Evolutionary conservation across 2,888 invertebrate genomes (phyloP), one percentile per base, ranked within the genome.

Genomic region (Pecten maximus): DNA sequence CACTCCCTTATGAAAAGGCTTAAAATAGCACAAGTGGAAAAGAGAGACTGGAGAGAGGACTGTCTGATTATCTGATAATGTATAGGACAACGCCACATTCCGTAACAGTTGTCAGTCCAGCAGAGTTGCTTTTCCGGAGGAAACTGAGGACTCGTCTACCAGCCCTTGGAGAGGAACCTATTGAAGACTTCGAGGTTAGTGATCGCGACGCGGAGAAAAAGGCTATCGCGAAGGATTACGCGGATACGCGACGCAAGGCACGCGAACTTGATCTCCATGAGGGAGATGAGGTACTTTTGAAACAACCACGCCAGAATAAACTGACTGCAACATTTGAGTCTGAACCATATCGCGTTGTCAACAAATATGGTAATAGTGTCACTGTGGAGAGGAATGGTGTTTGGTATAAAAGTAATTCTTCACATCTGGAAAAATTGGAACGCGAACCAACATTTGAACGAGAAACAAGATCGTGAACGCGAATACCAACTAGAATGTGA

Each of bases 1-100:
- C 16, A 88, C 3, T 92, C 92, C n/a, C 28, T 93, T 0, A n/a
- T 93, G 89, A 94, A 93, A 90, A 50, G 93, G 1, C 74, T 94
- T 2, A 39, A 90, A 74, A 94, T 92, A 1, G 88, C 92, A 2
- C 91, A 92, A 39, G 88, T 87, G 4, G 88, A 92, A 35, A 50
- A 40, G 10, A 39, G 35, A 23, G n/a, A n/a, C n/a, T n/a, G n/a
- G n/a, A n/a, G n/a, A n/a, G n/a, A n/a, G n/a, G n/a, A n/a, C n/a
- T n/a, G n/a, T n/a, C n/a, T n/a, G 44, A 90, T 2, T 89, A 90
- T 40, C 19, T 92, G 19, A 48, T 89, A 39, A 44, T 54, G 74
- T 50, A 50, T 16, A 8, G 50, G 15, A 50, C 50, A 50, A 50
- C 50, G 2, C 50, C 50, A 15, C 50, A 15, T 16, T 16, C 50